Evolutionary conservation across 1,140 invertebrate genomes (phyloP).

Genomic region (Drosophila sechellia): DNA sequence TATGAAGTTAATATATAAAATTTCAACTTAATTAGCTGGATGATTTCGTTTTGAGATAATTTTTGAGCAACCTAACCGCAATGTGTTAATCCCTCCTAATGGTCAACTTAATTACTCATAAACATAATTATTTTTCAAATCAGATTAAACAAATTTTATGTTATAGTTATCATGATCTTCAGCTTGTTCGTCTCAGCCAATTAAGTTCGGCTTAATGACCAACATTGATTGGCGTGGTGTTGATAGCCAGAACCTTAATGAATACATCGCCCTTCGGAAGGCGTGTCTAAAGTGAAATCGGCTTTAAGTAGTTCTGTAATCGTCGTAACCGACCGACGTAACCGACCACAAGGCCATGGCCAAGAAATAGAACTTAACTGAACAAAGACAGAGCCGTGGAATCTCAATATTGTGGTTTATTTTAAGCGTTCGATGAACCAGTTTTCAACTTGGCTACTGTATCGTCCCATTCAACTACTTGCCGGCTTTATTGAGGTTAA

Average conservation of each 20-base stretch:
- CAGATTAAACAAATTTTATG: slow-evolving; percentile 39
- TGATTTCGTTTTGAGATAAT: slow-evolving; percentile 17
- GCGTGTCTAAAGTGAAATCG: slow-evolving; percentile 24
- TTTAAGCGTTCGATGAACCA: slow-evolving; percentile 1
- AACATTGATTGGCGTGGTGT: slow-evolving; percentile 19
- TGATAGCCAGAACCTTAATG: slow-evolving; percentile 54
- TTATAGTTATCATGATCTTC: slow-evolving; percentile 44
- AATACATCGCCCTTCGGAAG: slow-evolving; percentile 56
- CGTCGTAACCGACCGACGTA: slow-evolving; percentile 17
- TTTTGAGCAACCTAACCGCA: background rate
- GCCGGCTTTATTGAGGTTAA: slow-evolving; percentile 62
- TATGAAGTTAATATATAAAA: background rate
- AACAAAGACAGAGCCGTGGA: background rate
- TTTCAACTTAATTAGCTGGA: slow-evolving; percentile 3
- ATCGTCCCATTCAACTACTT: slow-evolving; percentile 5
- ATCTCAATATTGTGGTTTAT: background rate
- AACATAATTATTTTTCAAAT: slow-evolving; percentile 28
- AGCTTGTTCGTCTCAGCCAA: slow-evolving; percentile 27
- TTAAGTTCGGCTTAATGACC: slow-evolving; percentile 50
- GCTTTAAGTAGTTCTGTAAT: slow-evolving; percentile 47
- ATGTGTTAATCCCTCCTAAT: slow-evolving; percentile 48
- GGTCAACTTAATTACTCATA: slow-evolving; percentile 28
- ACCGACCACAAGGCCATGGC: slow-evolving; percentile 24
- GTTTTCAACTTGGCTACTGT: slow-evolving; percentile 28
- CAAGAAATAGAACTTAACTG: slow-evolving; percentile 12